Evolutionary conservation across 64 coral and sea anemone genomes (phyloP).

Genomic region (Catalaphyllia jardinei): DNA sequence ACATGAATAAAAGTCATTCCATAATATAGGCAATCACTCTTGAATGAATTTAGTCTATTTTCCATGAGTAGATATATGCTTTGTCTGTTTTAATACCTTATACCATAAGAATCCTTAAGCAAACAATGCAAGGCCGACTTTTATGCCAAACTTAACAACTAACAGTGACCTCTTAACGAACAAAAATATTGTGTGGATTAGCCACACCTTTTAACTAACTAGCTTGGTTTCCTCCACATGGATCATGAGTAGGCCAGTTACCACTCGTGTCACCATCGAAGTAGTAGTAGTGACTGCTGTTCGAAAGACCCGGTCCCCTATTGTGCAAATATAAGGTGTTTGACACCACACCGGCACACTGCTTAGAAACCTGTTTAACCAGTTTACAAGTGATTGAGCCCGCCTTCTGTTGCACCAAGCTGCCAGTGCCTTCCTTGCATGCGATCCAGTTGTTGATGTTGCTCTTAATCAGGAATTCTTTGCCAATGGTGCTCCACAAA

Average conservation of each 20-base stretch:
- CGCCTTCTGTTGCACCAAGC: constrained; percentile 2
- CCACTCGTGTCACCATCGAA: not conserved
- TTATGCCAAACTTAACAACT: too few species aligned
- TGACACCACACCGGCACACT: not conserved
- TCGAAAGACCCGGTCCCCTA: not conserved
- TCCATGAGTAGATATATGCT: too few species aligned
- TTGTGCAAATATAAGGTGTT: not conserved
- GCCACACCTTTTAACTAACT: constrained; percentile 29
- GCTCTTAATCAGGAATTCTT: constrained; percentile 39
- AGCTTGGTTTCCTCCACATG: constrained; percentile 12
- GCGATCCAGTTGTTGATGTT: constrained; percentile 78
- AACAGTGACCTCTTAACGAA: not conserved
- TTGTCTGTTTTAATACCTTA: too few species aligned
- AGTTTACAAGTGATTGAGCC: constrained; percentile 30
- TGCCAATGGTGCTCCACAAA: constrained; percentile 46
- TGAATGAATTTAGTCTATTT: too few species aligned
- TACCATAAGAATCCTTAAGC: too few species aligned
- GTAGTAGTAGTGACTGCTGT: not conserved
- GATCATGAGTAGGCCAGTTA: constrained; percentile 38
- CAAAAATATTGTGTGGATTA: constrained; percentile 55
- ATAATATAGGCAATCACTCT: too few species aligned
- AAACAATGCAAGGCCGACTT: too few species aligned
- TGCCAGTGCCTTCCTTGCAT: constrained; percentile 15
- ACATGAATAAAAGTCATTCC: too few species aligned
- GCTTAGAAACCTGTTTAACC: constrained; percentile 4